Evolutionary conservation across 2,888 invertebrate species (phyloP), one percentile per base, ranked within the genome.

Genomic region (Aplocera efformata): DNA sequence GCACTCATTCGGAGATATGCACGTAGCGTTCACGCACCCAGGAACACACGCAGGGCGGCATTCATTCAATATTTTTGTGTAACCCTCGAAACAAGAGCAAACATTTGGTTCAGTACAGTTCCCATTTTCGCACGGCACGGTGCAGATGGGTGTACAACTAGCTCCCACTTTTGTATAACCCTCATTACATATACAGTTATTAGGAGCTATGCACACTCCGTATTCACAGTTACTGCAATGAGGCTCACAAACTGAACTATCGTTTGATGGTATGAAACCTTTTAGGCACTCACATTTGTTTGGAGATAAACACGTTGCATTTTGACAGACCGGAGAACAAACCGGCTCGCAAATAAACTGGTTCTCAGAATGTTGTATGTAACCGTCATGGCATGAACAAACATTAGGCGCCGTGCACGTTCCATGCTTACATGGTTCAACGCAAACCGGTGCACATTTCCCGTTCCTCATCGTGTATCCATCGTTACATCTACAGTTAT

Each of bases 351-450:
- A 62, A n/a, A 22, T 13, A n/a, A 42, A 49, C 10, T 11, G 21
- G 31, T 45, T 31, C 8, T 35, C 11, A 13, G 35, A 10, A 6
- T 45, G 10, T 3, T 5, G 6, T 7, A 11, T 13, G 17, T 66
- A 77, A 0, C 89, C 89, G 7, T 66, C 62, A 28, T 72, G 63
- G 48, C 90, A 90, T 11, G 78, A 61, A 28, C 90, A 90, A 1
- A 59, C 63, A 17, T 85, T 72, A 0, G 89, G 89, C 5, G 55
- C 61, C 1, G 56, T 34, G 42, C 85, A 84, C 1, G 47, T 30
- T 1, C 78, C 78, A 34, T 79, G 68, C 1, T 28, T n/a, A 17
- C 66, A 65, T 1, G 48, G 21, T 11, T 49, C 36, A 6, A 39
- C 43, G 34, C 67, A 67, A 4, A 47, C 32, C 4, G 63, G 58